Evolutionary conservation across 2,888 invertebrate genomes (phyloP), one percentile per base, ranked within the genome.

Genomic region (Osmoderma eremita): DNA sequence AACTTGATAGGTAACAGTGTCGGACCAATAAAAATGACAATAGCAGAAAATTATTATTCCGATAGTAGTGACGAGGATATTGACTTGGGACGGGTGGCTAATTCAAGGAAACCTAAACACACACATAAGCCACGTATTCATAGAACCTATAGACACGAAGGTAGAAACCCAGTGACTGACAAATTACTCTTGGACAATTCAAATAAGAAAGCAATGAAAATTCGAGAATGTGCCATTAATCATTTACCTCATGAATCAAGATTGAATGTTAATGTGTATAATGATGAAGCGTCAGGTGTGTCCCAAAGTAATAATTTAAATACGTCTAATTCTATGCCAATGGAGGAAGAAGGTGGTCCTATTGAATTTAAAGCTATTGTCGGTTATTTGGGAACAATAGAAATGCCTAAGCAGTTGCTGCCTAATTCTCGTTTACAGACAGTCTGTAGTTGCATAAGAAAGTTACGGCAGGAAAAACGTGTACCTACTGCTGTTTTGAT

Each of bases 361-460:
- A 86, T 92, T 6, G 92, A 92, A 70, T 92, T 91, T 77, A 89
- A 92, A 73, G 93, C 93, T 0, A 89, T 98, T 1, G 95, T 98
- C 0, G 97, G 97, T 0, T 98, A 98, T 81, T 85, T 98, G 53
- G 97, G 97, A 18, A 97, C 97, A 1, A 95, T 98, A 70, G 97
- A 97, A 83, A 96, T 97, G 85, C 97, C 97, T 0, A 91, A 91
- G 79, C 91, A 93, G 72, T 85, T 93, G 48, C 86, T 91, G 61
- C 88, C 89, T 50, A 90, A 90, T 42, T 90, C 91, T 12, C 89
- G 94, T 64, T 82, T 92, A 72, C 88, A 90, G 80, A 90, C 92
- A 15, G 91, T 97, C 13, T 88, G 93, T 67, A 93, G 91, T 66
- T 97, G 97, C 70, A 96, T 98, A 51, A 88, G 94, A 68, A 90